Conservation (phyloP, 1,140 invertebrate genomes). For the Megalonaias nervosa region DNA sequence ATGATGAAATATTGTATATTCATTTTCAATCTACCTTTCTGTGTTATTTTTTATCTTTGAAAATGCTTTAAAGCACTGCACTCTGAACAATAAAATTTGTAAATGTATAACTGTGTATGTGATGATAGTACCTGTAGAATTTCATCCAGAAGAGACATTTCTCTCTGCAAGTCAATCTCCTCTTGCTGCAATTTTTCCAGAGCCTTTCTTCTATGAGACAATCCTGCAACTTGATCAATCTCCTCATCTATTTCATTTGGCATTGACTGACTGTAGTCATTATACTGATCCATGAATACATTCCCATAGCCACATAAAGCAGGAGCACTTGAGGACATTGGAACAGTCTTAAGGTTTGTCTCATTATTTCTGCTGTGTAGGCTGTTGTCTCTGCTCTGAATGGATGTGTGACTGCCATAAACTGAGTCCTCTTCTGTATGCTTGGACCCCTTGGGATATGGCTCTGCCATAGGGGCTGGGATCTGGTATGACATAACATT, state of each 20-base stretch:
- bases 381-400: too few species aligned
- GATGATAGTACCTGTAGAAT: slow-evolving; percentile 52
- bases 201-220: slow-evolving; percentile 39
- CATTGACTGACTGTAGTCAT: slow-evolving; percentile 32
- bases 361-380: too few species aligned
- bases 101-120: too few species aligned
- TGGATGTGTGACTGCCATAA: too few species aligned
- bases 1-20: too few species aligned
- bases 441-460: too few species aligned
- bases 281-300: slow-evolving; percentile 10
- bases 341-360: slow-evolving; percentile 8
- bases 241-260: slow-evolving; percentile 43
- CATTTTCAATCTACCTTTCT: too few species aligned
- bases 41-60: too few species aligned
- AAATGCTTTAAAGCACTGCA: too few species aligned
- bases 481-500: slow-evolving; percentile 40
- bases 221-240: slow-evolving; percentile 9
- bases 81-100: too few species aligned
- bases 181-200: slow-evolving; percentile 51
- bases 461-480: background rate
- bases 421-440: too few species aligned
- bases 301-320: slow-evolving; percentile 41
- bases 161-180: slow-evolving; percentile 56
- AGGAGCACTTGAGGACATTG: slow-evolving; percentile 48
- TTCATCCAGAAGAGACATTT: slow-evolving; percentile 64